Evolutionary conservation across 1,140 invertebrate species (phyloP).

Genomic region (Pachypeltis micranthus): DNA sequence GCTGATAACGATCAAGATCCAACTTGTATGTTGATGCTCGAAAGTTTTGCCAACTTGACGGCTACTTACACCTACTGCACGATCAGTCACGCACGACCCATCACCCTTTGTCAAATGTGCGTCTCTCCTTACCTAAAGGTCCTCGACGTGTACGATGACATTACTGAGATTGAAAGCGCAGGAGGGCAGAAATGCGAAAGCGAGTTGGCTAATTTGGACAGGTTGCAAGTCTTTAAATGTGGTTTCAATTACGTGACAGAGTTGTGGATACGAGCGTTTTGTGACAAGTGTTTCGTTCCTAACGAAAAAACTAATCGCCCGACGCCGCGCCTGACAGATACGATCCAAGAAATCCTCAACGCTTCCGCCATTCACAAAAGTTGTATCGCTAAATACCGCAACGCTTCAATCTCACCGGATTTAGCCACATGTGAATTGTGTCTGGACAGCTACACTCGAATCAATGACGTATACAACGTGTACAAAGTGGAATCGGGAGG

Average conservation of each 20-base stretch:
- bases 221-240: conserved; percentile 23
- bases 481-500: no score
- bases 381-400: no score
- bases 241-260: conserved; percentile 25
- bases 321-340: no score
- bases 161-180: conserved; percentile 10
- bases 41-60: not conserved
- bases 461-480: no score
- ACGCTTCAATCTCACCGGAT: no score
- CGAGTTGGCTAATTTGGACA: conserved; percentile 25
- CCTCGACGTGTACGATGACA: not conserved
- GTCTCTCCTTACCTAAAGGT: not conserved
- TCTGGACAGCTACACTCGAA: no score
- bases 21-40: not conserved
- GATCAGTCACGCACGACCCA: not conserved
- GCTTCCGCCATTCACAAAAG: no score
- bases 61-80: not conserved
- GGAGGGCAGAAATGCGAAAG: conserved; percentile 22
- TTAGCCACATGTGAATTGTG: no score
- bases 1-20: no score
- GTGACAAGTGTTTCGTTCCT: no score
- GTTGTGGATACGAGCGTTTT: conserved; percentile 24
- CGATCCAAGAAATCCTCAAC: no score
- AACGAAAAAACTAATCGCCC: no score
- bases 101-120: not conserved